Percentiles rank a stretch among this genome's conserved stretches.
phyloP scores from a whole-genome alignment of 2,113 vertebrate species.

The Sebastes schlegelii region DNA sequence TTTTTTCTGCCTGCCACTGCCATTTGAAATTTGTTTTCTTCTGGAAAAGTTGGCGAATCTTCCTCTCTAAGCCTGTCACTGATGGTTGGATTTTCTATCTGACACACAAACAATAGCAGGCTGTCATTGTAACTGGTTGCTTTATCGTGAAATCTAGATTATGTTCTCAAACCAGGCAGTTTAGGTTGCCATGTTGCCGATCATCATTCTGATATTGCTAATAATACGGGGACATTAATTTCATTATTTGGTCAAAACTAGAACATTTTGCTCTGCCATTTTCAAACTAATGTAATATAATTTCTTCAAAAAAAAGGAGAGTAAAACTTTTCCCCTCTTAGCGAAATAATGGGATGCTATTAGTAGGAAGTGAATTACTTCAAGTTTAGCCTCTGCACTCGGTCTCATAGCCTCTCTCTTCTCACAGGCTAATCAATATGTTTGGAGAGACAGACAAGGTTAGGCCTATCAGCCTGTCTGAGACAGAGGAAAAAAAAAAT shows the following conservation, averaged over 20 bases:
- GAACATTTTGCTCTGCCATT: background rate
- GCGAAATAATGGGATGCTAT: conserved; percentile 46
- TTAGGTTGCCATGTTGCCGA: conserved; percentile 4
- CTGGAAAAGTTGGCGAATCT: conserved; percentile 53
- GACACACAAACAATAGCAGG: conserved; percentile 35
- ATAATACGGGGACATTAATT: background rate
- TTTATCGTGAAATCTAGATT: conserved; percentile 28
- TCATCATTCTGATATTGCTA: background rate
- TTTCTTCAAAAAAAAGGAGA: background rate
- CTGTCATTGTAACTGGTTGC: background rate
- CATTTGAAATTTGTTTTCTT: conserved; percentile 75
- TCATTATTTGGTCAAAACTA: background rate
- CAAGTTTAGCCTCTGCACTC: conserved; percentile 62
- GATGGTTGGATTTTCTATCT: conserved; percentile 28
- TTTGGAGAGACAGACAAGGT: conserved; percentile 78
- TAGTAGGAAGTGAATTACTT: conserved; percentile 54
- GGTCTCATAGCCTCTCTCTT: conserved; percentile 52
- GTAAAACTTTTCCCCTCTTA: conserved; percentile 18
- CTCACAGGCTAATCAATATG: conserved; percentile 79
- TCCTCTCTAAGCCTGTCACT: conserved; percentile 17
- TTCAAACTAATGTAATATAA: background rate
- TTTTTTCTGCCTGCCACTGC: conserved; percentile 66
- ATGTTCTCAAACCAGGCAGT: background rate
- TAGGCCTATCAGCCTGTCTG: conserved; percentile 68
- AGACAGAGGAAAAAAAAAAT: conserved; percentile 33